Base-by-base conservation (phyloP, 2,888 invertebrate genomes). In the Cotesia congregata region DNA sequence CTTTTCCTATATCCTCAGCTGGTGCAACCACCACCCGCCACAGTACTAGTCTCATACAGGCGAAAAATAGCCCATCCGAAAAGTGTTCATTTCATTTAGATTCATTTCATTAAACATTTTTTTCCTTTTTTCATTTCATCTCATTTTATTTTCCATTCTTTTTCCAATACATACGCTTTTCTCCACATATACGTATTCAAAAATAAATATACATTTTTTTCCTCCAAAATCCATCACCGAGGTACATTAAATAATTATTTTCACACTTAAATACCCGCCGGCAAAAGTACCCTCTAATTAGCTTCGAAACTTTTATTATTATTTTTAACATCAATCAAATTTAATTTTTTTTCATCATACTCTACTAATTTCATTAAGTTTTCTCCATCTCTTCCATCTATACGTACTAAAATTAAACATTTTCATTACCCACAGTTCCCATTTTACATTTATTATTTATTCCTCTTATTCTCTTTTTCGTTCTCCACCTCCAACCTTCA, bases 261-360 rank as follows among this genome's bases (percentile, higher is more conserved):
- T 64, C 15, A 64, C 17, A 15, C 20, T 3, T 50, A 50, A 50
- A 50, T 50, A 50, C 12, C 50, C 50, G 7, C 61, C 30, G 59
- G 7, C 6, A n/a, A 17, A 30, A 71, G 39, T 7, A 20, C 15
- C 60, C 60, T 71, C 60, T 71, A 71, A 71, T 71, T 71, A 71
- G 38, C 71, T 38, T 61, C 38, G 17, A 17, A 40, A 60, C 38
- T 61, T 61, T 38, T 30, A 67, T 40, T 67, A 71, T 61, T 71
- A 71, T 71, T 71, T 71, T 71, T 59, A 38, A 71, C 71, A 71
- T 71, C 61, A 60, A 71, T 71, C 71, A 71, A 30, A 60, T 71
- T 38, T 61, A 39, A 17, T 70, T 70, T 60, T 59, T 60, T 68
- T 20, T 9, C 40, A 6, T 12, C 41, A 39, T 38, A 15, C 4